A percentile compares a stretch with the other conserved stretches of the same genome.
Conservation (phyloP, 2,888 invertebrate species). For the Laothoe populi region DNA sequence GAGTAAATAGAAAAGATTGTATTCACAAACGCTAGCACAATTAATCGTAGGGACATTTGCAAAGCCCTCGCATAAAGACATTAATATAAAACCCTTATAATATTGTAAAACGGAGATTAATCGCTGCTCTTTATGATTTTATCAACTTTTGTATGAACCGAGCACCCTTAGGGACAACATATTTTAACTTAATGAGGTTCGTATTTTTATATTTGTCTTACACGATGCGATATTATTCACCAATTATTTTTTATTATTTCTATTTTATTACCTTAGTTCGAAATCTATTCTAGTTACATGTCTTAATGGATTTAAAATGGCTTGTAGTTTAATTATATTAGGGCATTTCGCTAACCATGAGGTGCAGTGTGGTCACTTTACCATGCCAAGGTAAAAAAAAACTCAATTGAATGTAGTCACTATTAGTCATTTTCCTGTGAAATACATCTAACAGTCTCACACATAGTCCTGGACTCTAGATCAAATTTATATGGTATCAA, state of each 20-base stretch:
- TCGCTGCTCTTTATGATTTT: conserved; percentile 14
- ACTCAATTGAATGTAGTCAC: no score
- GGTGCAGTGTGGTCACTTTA: no score
- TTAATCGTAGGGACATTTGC: conserved; percentile 11
- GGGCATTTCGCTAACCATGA: no score
- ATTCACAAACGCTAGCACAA: conserved; percentile 2
- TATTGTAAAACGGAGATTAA: conserved; percentile 19
- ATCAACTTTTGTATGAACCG: conserved; percentile 14
- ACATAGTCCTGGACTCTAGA: no score
- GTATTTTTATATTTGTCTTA: conserved; percentile 11
- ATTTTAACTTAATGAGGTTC: conserved; percentile 10
- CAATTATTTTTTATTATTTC: not conserved
- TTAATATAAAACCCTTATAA: not conserved
- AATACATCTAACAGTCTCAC: no score
- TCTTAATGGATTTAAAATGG: not conserved
- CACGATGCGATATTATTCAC: conserved; percentile 5
- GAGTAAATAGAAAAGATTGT: not conserved
- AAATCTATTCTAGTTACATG: not conserved
- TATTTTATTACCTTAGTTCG: not conserved
- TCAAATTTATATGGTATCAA: no score
- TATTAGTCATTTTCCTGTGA: no score
- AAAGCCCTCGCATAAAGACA: conserved; percentile 12
- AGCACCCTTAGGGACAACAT: conserved; percentile 1
- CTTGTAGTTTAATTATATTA: no score
- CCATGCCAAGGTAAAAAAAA: no score